phyloP scores from a whole-genome alignment of 2,888 invertebrate genomes.

The Micropterix aruncella region DNA sequence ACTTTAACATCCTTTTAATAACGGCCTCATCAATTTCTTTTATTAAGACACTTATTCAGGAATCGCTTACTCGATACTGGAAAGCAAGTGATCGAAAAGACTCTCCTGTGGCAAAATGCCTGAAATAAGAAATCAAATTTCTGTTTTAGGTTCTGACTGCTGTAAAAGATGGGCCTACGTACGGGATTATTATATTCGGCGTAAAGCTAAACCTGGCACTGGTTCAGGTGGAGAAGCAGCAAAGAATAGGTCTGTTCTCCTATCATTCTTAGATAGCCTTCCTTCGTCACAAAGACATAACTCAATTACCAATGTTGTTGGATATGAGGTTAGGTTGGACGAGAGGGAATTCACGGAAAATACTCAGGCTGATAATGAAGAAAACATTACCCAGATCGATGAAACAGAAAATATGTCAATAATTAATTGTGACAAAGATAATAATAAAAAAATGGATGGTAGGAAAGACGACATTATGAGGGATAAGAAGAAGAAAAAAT shows the following conservation, averaged over 20 bases:
- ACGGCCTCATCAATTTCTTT: conserved; percentile 11
- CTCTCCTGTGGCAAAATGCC: conserved; percentile 11
- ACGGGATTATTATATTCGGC: conserved; percentile 18
- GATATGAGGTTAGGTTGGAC: too few species aligned
- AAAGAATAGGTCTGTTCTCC: conserved; percentile 14
- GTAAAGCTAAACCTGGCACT: conserved; percentile 16
- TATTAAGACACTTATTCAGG: conserved; percentile 12
- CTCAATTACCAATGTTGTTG: conserved; percentile 10
- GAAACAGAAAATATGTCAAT: conserved; percentile 1
- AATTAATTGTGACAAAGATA: conserved; percentile 1
- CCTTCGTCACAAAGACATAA: conserved; percentile 10
- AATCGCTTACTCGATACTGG: conserved; percentile 13
- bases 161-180: conserved; percentile 17
- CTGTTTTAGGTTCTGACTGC: conserved; percentile 14
- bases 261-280: conserved; percentile 14
- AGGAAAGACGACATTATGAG: not conserved
- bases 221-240: conserved; percentile 16
- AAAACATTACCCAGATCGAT: too few species aligned
- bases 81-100: conserved; percentile 13
- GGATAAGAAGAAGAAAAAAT: conserved; percentile 8
- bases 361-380: conserved; percentile 1
- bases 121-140: conserved; percentile 9
- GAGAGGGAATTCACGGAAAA: too few species aligned
- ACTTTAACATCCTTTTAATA: conserved; percentile 6
- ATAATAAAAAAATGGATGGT: conserved; percentile 2